Evolutionary conservation across 2,113 vertebrate genomes (phyloP), one percentile per base, ranked within the genome.

Genomic region (Hemicordylus capensis): DNA sequence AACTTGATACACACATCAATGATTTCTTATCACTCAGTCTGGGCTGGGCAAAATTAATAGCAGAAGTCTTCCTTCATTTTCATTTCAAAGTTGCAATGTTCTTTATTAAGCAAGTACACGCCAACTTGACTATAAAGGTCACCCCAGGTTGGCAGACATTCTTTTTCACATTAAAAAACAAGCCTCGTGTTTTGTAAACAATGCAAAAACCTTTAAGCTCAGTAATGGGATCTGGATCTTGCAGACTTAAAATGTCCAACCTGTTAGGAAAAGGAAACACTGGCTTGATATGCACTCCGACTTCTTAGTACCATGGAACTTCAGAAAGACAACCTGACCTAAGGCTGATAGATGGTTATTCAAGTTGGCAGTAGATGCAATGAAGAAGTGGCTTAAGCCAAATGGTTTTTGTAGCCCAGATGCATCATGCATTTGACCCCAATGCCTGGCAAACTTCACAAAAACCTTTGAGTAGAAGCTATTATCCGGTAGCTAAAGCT

Each of bases 1-100:
- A 93, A 85, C 85, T 1, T 34, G 95, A 80, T 83, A 84, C 69
- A 87, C 70, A 81, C 91, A 93, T 94, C 88, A 95, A 90, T 20
- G 26, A 78, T 19, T 46, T 91, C 84, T 92, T 87, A 93, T 76
- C 87, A 90, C 90, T 93, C 22, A 31, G 66, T 88, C 4, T 4
- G 61, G 69, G 76, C 70, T 0, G 11, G 88, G 83, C 58, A 90
- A 91, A 90, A 84, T 17, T 10, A 87, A 92, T 34, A 75, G 56
- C 89, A 81, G 48, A 15, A 77, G 48, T 87, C 74, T 92, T 83
- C 54, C 59, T 90, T 93, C 64, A 61, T 81, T 89, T 69, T 56
- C 20, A 24, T 28, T 42, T 82, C 24, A 67, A 84, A 87, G 83
- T 79, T 56, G n/a, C 22, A 34, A 77, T 37, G 46, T 85, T 58